A percentile compares a stretch with the other conserved stretches of the same genome.
Conservation (phyloP, 2,888 invertebrate genomes). For the Callimorpha dominula region DNA sequence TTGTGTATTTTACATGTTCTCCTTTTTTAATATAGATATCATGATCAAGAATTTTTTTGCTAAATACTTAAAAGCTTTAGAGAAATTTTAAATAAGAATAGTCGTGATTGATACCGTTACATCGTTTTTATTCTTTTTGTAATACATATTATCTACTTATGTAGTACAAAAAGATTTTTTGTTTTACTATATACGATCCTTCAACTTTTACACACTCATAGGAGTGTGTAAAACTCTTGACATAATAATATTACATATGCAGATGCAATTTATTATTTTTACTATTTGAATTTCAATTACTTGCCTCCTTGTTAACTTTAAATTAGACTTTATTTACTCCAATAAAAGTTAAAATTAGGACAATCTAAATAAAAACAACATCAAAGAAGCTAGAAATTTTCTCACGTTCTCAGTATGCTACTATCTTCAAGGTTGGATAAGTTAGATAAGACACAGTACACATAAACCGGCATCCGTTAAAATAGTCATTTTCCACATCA, state of each 20-base stretch:
- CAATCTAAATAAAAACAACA: constrained; percentile 13
- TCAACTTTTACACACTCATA: no score
- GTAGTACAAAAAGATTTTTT: no score
- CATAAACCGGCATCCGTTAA: constrained; percentile 57
- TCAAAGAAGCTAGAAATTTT: constrained; percentile 61
- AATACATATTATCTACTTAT: neutral
- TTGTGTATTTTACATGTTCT: no score
- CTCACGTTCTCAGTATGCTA: constrained; percentile 70
- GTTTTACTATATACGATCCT: neutral
- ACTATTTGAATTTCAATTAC: constrained; percentile 16
- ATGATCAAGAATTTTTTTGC: no score
- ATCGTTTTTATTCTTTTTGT: neutral
- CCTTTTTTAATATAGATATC: no score
- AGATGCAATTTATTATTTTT: constrained; percentile 15
- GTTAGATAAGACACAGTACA: constrained; percentile 62
- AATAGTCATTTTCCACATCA: constrained; percentile 65
- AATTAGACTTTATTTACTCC: neutral
- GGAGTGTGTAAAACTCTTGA: no score
- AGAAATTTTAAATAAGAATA: neutral
- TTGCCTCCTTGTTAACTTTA: constrained; percentile 6
- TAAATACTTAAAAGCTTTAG: no score
- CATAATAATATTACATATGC: neutral
- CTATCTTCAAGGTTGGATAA: constrained; percentile 75
- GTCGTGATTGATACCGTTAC: neutral
- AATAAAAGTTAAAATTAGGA: constrained; percentile 14